phyloP scores from a whole-genome alignment of 2,888 invertebrate genomes.

The Polyploca ridens region DNA sequence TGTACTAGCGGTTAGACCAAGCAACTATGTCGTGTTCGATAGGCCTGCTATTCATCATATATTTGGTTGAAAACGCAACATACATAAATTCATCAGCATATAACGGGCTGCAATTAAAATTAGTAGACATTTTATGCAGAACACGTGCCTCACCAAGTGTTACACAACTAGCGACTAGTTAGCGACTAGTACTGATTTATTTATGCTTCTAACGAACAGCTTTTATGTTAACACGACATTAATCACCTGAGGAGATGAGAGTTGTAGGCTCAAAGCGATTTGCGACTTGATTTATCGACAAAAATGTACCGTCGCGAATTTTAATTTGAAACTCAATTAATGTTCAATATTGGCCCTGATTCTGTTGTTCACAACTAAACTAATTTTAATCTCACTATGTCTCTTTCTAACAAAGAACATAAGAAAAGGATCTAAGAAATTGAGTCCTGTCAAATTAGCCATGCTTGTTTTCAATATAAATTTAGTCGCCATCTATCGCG shows the following conservation, averaged over 20 bases:
- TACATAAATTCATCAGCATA: not conserved
- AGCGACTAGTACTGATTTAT: not conserved
- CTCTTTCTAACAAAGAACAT: no score
- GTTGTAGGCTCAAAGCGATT: not conserved
- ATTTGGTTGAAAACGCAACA: not conserved
- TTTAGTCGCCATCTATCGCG: no score
- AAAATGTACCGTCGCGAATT: no score
- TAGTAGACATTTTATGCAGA: not conserved
- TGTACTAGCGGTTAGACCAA: no score
- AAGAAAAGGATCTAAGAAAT: no score
- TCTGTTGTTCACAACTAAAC: no score
- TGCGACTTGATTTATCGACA: not conserved
- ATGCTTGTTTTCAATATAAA: no score
- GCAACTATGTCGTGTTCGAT: no score
- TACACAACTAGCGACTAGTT: conserved; percentile 1
- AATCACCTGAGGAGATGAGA: not conserved
- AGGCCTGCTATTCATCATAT: not conserved
- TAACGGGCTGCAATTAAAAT: conserved; percentile 2
- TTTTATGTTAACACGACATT: conserved; percentile 8
- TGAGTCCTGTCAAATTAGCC: no score
- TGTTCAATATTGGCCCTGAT: no score
- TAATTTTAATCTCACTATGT: no score
- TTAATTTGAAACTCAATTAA: no score
- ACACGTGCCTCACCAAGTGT: not conserved
- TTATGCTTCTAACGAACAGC: conserved; percentile 1